These are phyloP conservation scores for Morbakka virulenta DNA, from an alignment of 30 jellyfish, hydroid and myxozoan species.

Conservation along the genomic window DNA sequence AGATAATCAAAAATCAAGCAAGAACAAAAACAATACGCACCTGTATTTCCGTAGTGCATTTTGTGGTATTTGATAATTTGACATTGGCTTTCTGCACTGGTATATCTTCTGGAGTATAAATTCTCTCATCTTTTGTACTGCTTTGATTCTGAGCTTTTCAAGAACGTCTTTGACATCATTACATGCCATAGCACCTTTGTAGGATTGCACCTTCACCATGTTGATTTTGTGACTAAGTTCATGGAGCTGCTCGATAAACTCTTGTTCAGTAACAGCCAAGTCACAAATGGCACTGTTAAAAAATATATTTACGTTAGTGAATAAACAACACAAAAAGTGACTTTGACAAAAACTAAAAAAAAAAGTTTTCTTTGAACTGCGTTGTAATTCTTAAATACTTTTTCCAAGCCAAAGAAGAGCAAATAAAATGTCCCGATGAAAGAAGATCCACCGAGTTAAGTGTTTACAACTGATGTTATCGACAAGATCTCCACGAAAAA, in stretches of 20 bases:
- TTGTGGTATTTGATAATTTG: slow-evolving; percentile 92
- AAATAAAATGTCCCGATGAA: no score
- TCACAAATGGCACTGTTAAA: slow-evolving; percentile 81
- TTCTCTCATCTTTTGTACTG: slow-evolving; percentile 87
- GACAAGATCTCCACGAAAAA: no score
- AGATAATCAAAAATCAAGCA: no score
- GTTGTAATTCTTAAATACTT: no score
- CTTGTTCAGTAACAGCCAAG: slow-evolving; percentile 84
- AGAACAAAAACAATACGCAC: not conserved
- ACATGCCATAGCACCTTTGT: slow-evolving; percentile 94
- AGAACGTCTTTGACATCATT: slow-evolving; percentile 91
- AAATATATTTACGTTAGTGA: no score
- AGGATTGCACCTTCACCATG: slow-evolving; percentile 83
- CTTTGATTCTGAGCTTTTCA: slow-evolving; percentile 83
- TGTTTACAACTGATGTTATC: no score
- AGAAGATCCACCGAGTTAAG: no score
- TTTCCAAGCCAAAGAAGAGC: no score
- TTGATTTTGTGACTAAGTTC: slow-evolving; percentile 89
- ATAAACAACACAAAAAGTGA: not conserved
- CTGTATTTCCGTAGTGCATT: slow-evolving; percentile 93
- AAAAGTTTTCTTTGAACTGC: not conserved
- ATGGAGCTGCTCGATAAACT: slow-evolving; percentile 88
- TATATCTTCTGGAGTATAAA: slow-evolving; percentile 82
- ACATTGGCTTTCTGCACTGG: slow-evolving; percentile 95
- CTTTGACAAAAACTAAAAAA: not conserved